phyloP scores from a whole-genome alignment of 2,888 invertebrate genomes.

The Invenusta paracnida region DNA sequence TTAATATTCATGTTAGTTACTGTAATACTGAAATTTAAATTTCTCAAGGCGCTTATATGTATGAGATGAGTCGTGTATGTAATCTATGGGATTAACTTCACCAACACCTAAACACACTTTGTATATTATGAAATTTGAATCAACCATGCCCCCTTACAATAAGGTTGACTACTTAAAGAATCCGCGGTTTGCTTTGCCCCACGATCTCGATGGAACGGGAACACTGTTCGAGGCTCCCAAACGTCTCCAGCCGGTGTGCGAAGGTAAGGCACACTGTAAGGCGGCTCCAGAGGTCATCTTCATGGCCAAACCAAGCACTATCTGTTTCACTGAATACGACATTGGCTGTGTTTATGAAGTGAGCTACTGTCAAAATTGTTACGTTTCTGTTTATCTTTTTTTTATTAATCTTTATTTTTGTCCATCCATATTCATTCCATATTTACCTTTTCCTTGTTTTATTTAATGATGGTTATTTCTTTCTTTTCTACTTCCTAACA shows the following conservation, averaged over 20 bases:
- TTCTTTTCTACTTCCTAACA: too few species aligned
- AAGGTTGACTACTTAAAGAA: constrained; percentile 54
- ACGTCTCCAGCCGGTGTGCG: constrained; percentile 48
- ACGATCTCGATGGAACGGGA: constrained; percentile 49
- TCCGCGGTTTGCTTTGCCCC: constrained; percentile 53
- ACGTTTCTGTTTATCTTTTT: not conserved
- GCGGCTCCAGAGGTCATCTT: constrained; percentile 48
- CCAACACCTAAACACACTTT: too few species aligned
- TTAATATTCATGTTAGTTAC: too few species aligned
- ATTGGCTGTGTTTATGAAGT: constrained; percentile 60
- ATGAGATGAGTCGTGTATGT: too few species aligned
- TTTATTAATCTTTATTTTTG: too few species aligned
- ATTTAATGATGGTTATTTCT: too few species aligned
- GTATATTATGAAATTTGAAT: too few species aligned
- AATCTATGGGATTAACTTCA: too few species aligned
- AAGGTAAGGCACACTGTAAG: not conserved
- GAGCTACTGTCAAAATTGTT: constrained; percentile 36
- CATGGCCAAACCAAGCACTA: constrained; percentile 53
- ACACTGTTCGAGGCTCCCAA: constrained; percentile 51
- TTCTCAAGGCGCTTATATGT: too few species aligned
- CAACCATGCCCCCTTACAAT: too few species aligned
- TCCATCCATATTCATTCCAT: not conserved
- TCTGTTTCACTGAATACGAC: constrained; percentile 55
- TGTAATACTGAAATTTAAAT: too few species aligned
- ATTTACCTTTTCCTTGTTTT: too few species aligned